Base-by-base conservation (phyloP, 2,113 vertebrate species). In the Strigops habroptila region DNA sequence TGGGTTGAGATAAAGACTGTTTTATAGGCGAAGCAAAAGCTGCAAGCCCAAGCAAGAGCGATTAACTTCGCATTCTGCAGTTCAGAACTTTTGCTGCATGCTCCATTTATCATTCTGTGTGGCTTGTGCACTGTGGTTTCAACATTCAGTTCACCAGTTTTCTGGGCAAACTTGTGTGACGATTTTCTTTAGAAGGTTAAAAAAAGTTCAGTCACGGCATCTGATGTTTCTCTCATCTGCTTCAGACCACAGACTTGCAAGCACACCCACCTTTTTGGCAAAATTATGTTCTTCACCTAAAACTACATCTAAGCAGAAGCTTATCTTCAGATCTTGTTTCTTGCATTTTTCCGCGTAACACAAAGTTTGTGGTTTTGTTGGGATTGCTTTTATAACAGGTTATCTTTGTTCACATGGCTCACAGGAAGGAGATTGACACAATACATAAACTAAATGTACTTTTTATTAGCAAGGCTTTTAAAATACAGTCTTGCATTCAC, bases 381-480 rank as follows among this genome's bases (percentile, higher is more conserved):
- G 39, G 18, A 22, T 22, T 48, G 25, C 12, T 51, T 51, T 86
- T 22, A 24, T 10, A 62, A 35, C 30, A 17, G 12, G 3, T 64
- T 74, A 25, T 18, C 11, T 84, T 44, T 59, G 25, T 70, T 93
- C 43, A 35, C 12, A 11, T 11, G 49, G 63, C n/a, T 90, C 67
- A n/a, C 48, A 95, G 77, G 52, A 97, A 97, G 48, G 65, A 96
- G 62, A 91, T 68, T 44, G 81, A 93, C 91, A 69, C 94, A 76
- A 41, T 17, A 37, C 16, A 35, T 70, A 81, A 81, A 81, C 23
- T 46, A 91, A 86, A 82, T 81, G 67, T 2, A 55, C 7, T 89
- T 71, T 95, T 93, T 96, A 97, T 97, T 96, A 91, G 89, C 91
- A 91, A 85, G 81, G 89, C 57, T 96, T 79, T 87, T 92, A 51